Evolutionary conservation across 2,797 vertebrate species (phyloP).

Genomic region (Melanogrammus aeglefinus): DNA sequence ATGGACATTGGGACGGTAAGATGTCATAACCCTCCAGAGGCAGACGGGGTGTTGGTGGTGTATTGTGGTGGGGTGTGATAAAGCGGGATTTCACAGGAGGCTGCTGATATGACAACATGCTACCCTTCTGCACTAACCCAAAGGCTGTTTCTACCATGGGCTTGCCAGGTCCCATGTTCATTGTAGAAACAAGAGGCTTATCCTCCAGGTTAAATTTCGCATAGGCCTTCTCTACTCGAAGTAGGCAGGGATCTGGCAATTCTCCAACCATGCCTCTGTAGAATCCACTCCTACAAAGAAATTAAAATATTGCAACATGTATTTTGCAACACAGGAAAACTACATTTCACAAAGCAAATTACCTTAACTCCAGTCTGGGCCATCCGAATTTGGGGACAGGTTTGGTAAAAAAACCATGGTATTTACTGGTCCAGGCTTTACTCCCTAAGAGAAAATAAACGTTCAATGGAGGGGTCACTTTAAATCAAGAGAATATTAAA

Average conservation of each 20-base stretch:
- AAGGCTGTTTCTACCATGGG: slow-evolving; percentile 16
- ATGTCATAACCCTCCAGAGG: too few relatives aligned
- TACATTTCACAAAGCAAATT: background rate
- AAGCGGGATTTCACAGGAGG: too few relatives aligned
- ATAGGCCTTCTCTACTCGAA: background rate
- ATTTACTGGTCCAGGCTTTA: slow-evolving; percentile 5
- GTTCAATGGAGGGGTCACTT: background rate
- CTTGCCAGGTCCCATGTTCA: slow-evolving; percentile 16
- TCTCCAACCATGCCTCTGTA: slow-evolving; percentile 17
- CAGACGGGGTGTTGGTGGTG: too few relatives aligned
- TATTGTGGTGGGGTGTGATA: too few relatives aligned
- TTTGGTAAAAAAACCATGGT: slow-evolving; percentile 5
- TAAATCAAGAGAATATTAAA: slow-evolving; percentile 6
- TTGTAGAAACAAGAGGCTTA: slow-evolving; percentile 13
- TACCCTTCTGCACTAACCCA: too few relatives aligned
- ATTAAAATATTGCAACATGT: background rate
- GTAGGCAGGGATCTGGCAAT: slow-evolving; percentile 18
- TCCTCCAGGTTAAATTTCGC: slow-evolving; percentile 11
- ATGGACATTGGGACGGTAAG: too few relatives aligned
- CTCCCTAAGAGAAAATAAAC: background rate
- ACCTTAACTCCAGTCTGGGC: slow-evolving; percentile 7
- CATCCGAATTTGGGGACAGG: background rate
- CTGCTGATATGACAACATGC: too few relatives aligned
- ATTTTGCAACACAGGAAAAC: background rate
- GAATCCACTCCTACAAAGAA: slow-evolving; percentile 19